Evolutionary conservation across 2,888 invertebrate species (phyloP), one percentile per base, ranked within the genome.

Genomic region (Ernsta delagoae): DNA sequence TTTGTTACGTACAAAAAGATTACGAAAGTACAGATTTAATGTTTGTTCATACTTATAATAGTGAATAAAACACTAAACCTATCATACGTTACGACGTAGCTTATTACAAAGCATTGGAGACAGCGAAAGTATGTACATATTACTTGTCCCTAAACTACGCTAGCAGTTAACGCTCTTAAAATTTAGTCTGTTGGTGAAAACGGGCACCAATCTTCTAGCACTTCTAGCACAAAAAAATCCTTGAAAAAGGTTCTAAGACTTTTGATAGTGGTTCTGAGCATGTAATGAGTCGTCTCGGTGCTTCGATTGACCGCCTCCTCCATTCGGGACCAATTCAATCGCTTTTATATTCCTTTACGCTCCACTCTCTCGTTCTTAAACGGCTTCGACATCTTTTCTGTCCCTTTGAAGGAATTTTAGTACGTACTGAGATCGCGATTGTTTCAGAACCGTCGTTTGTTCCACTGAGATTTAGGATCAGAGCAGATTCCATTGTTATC

Each of bases 241-340:
- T 39, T 39, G 39, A 7, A 7, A 4, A 39, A 39, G 5, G 39
- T 39, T 39, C 43, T 43, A 11, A 11, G 43, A 43, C 9, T 39
- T 39, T 11, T 43, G 11, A 43, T 43, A 43, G 43, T 43, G 11
- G 43, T 9, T 11, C 4, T 43, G 75, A 79, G 75, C 79, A 74
- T 81, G 85, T 91, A 92, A 92, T 91, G 90, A 91, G 88, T 84
- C 83, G 84, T 83, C 86, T 86, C 86, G 80, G 78, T 84, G 89
- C 81, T 87, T 92, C 88, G 82, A 90, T 90, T 90, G 91, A 89
- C 90, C 89, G 85, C 86, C 86, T 83, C 81, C 77, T 79, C 80
- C 79, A 85, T 83, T 78, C 82, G 77, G 76, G 74, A 76, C 83
- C 87, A 85, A 88, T 89, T 87, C 87, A 82, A 86, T 86, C 82